Percentiles rank a stretch among this genome's conserved stretches.
These are phyloP conservation scores for Blera fallax DNA, from an alignment of 2,888 invertebrate species.

Conservation along the genomic window DNA sequence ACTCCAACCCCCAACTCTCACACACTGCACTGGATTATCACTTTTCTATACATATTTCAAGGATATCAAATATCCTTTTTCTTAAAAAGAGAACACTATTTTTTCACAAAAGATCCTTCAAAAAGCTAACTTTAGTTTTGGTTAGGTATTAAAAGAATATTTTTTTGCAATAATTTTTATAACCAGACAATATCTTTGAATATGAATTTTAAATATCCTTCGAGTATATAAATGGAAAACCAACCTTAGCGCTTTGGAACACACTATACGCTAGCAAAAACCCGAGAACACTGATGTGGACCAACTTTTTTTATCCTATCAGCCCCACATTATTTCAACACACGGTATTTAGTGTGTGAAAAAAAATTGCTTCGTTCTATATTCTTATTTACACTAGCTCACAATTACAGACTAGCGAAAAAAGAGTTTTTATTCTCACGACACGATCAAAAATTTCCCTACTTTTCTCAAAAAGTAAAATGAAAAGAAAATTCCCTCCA, in stretches of 20 bases:
- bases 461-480: conserved; percentile 42
- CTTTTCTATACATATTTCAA: conserved; percentile 29
- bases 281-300: conserved; percentile 83
- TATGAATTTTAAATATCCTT: conserved; percentile 48
- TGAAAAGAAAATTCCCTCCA: conserved; percentile 38
- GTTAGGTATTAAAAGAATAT: background rate
- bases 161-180: conserved; percentile 20
- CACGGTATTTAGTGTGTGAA: conserved; percentile 54
- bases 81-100: conserved; percentile 1
- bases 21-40: conserved; percentile 57
- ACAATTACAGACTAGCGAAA: conserved; percentile 34
- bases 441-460: conserved; percentile 38
- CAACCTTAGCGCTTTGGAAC: conserved; percentile 82
- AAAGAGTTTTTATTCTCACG: conserved; percentile 25
- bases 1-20: conserved; percentile 32
- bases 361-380: conserved; percentile 52
- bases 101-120: background rate
- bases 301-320: conserved; percentile 80
- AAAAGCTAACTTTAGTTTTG: too few relatives aligned
- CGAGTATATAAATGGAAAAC: conserved; percentile 74
- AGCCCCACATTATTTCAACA: conserved; percentile 77
- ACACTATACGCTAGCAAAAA: conserved; percentile 83
- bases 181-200: background rate
- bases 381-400: conserved; percentile 46
- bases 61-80: conserved; percentile 47